Base-by-base conservation (phyloP, 2,888 invertebrate genomes). In the Lithophane ornitopus region DNA sequence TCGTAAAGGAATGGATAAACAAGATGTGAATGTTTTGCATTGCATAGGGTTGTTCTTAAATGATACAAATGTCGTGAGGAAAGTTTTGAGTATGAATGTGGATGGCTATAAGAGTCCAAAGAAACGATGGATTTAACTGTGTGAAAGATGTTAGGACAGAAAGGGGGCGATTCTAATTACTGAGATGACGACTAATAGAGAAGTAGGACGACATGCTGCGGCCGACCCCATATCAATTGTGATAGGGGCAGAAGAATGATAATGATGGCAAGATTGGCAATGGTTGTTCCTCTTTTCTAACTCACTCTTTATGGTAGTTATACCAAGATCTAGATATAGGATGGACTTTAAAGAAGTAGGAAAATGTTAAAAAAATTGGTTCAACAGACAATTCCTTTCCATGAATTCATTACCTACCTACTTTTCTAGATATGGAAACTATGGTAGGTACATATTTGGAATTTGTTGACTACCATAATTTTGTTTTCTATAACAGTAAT, bases 401-500 rank as follows among this genome's bases (percentile, higher is more conserved):
- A 41, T 49, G 52, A 63, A 68, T 28, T 54, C n/a, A 68, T 77
- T 68, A n/a, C n/a, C n/a, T n/a, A n/a, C n/a, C n/a, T n/a, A 39
- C 22, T 54, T 58, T 52, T 63, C 61, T 49, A 74, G 80, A 68
- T 67, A 74, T 81, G 41, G 70, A 80, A 70, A 70, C 62, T 84
- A 81, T 63, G 59, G 46, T 26, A 63, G n/a, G n/a, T n/a, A n/a
- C 72, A 22, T 62, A 52, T 70, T 76, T 67, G 69, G 46, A 82
- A 81, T 85, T 73, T 63, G 54, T 59, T 72, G 61, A 56, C 69
- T 77, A 62, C 69, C 49, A 63, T 78, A 65, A 78, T 85, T 78
- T 74, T 65, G 74, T 78, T 71, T 46, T 80, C 59, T 59, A 65
- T 71, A 86, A 71, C 54, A 75, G 72, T 86, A 84, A 86, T 86